phyloP scores from a whole-genome alignment of 2,113 vertebrate genomes.

The Canis aureus region DNA sequence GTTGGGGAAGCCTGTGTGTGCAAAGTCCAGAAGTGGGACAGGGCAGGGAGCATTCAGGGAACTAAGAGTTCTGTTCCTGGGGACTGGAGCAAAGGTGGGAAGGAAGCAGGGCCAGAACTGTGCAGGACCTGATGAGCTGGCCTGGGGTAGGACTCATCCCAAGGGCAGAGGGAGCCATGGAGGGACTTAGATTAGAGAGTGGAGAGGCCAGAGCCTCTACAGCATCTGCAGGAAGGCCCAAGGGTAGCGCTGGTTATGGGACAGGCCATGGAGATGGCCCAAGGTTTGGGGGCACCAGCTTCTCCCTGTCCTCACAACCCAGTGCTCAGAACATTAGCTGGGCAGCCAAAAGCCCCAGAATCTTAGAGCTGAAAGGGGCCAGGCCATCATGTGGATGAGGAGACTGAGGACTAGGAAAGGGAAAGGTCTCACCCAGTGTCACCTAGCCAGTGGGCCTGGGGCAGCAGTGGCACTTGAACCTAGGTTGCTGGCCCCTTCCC shows the following conservation, averaged over 20 bases:
- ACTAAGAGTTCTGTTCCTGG: background rate
- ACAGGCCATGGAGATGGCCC: background rate
- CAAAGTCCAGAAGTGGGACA: slow-evolving; percentile 64
- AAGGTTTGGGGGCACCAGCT: background rate
- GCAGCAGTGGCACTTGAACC: background rate
- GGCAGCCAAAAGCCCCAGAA: background rate
- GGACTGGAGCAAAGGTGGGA: slow-evolving; percentile 58
- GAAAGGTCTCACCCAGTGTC: background rate
- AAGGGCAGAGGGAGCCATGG: background rate
- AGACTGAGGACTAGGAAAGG: background rate
- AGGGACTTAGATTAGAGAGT: background rate
- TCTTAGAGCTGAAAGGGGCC: background rate
- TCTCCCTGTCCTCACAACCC: background rate
- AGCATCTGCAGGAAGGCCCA: background rate
- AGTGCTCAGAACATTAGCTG: background rate
- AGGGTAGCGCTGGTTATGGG: background rate
- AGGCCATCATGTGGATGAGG: background rate
- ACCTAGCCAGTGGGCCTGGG: background rate
- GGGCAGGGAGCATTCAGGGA: background rate
- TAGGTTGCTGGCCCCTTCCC: background rate
- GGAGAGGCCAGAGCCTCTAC: background rate
- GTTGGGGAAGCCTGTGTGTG: background rate
- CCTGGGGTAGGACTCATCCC: background rate
- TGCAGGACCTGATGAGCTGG: background rate
- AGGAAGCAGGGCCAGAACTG: background rate